phyloP scores from a whole-genome alignment of 2,113 vertebrate genomes.

The Tympanuchus pallidicinctus region DNA sequence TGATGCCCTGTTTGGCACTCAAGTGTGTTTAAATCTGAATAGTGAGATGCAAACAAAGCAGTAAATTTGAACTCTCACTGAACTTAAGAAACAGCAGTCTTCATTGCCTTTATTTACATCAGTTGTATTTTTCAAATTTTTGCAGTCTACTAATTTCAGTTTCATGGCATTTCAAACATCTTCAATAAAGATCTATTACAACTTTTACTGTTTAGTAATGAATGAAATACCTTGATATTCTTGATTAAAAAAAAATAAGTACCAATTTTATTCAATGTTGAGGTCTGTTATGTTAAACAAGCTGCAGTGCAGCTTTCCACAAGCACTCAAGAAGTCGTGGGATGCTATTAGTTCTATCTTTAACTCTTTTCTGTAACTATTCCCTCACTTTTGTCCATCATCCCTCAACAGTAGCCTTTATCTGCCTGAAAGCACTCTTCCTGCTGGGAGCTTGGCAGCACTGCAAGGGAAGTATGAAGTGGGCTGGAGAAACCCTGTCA shows the following conservation, averaged over 20 bases:
- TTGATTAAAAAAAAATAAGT: not conserved
- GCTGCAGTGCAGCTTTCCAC: not conserved
- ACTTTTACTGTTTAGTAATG: not conserved
- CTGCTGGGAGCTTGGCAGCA: not conserved
- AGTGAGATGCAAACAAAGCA: not conserved
- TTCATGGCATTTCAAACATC: not conserved
- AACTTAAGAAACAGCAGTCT: not conserved
- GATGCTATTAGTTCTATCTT: not conserved
- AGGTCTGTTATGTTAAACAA: not conserved
- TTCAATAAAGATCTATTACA: not conserved
- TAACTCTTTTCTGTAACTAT: not conserved
- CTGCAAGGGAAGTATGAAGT: not conserved
- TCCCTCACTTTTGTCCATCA: not conserved
- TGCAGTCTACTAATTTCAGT: not conserved
- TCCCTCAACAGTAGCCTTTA: not conserved
- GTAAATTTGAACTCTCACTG: not conserved
- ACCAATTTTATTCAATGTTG: not conserved
- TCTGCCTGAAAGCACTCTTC: not conserved
- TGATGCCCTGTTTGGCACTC: not conserved
- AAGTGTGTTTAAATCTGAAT: not conserved
- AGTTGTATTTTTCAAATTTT: not conserved
- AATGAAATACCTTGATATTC: not conserved
- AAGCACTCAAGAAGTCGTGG: not conserved
- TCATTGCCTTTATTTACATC: not conserved
- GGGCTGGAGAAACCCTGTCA: not conserved